Conservation (phyloP, 2,113 vertebrate species). For the Sander lucioperca region DNA sequence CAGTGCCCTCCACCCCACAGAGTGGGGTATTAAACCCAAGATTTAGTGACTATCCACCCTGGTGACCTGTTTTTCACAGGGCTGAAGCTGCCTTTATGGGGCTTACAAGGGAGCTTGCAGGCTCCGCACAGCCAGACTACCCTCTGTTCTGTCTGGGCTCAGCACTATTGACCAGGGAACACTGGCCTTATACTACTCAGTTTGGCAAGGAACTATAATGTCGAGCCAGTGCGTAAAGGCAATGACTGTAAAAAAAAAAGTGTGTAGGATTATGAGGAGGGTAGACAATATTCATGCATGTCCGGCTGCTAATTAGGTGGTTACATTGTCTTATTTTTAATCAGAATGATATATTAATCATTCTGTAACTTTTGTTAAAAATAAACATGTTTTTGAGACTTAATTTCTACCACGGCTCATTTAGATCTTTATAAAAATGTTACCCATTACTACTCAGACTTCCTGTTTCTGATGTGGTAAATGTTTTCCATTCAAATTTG, state of each 20-base stretch:
- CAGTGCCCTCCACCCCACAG: slow-evolving; percentile 65
- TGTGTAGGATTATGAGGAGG: not conserved
- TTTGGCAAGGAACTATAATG: slow-evolving; percentile 52
- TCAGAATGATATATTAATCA: not conserved
- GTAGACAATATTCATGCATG: not conserved
- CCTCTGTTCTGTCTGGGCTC: slow-evolving; percentile 71
- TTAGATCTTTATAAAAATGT: not conserved
- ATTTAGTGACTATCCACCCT: slow-evolving; percentile 74
- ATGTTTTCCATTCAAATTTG: not conserved
- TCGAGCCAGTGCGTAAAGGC: not conserved
- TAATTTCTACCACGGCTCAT: not conserved
- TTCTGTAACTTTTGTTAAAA: not conserved
- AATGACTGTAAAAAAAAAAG: slow-evolving; percentile 14
- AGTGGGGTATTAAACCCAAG: slow-evolving; percentile 76
- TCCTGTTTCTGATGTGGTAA: not conserved
- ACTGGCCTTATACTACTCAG: slow-evolving; percentile 57
- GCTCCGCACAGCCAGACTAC: slow-evolving; percentile 62
- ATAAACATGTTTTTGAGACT: not conserved
- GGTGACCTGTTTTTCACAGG: slow-evolving; percentile 67
- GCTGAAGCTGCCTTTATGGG: slow-evolving; percentile 61
- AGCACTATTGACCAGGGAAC: slow-evolving; percentile 70
- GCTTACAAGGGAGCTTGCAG: slow-evolving; percentile 64
- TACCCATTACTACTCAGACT: not conserved
- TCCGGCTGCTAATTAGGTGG: not conserved
- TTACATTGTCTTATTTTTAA: slow-evolving; percentile 1